Base-by-base conservation (phyloP, 1,140 invertebrate genomes). In the Berghia stephanieae region DNA sequence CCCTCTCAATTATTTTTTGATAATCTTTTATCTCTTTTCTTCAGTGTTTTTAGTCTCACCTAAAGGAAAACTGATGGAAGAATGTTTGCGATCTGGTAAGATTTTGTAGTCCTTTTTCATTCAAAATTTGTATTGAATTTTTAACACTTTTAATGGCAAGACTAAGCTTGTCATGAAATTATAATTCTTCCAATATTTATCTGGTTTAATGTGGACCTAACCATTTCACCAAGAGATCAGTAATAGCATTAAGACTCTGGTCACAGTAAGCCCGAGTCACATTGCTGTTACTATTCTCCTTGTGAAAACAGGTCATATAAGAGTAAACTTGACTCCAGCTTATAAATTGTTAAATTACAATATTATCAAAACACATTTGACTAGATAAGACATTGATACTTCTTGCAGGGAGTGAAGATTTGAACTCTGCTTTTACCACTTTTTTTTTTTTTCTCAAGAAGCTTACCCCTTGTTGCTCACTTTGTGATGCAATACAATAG, bases 31-130 rank as follows among this genome's bases (percentile, higher is more conserved):
- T 36, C 71, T 10, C 80, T 46, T 38, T 21, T 75, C 85, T 86
- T 34, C 81, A 90, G 89, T 90, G 21, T 89, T 85, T 84, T 81
- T 85, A 71, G 89, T 89, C 8, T 88, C 90, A 74, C 89, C 89
- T 46, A 82, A 83, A 75, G 90, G 90, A 21, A 91, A 91, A 78
- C 82, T 85, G 46, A 80, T 89, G 21, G 83, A 86, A 67, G 81
- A 85, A 78, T 86, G 88, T 80, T 77, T 91, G 31, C 78, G 76
- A 66, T 81, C 82, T 81, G 86, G 86, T 85, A 76, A 80, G 67
- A 5, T 40, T 60, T 27, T 44, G 18, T 73, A n/a, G n/a, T 13
- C 24, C 24, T 16, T 36, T 16, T 10, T 13, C 6, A 16, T 36
- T 68, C 16, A 13, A 36, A 6, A 68, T 16, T 21, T 31, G 36